Evolutionary conservation across 2,888 invertebrate genomes (phyloP).

Genomic region (Ormyrus rosae): DNA sequence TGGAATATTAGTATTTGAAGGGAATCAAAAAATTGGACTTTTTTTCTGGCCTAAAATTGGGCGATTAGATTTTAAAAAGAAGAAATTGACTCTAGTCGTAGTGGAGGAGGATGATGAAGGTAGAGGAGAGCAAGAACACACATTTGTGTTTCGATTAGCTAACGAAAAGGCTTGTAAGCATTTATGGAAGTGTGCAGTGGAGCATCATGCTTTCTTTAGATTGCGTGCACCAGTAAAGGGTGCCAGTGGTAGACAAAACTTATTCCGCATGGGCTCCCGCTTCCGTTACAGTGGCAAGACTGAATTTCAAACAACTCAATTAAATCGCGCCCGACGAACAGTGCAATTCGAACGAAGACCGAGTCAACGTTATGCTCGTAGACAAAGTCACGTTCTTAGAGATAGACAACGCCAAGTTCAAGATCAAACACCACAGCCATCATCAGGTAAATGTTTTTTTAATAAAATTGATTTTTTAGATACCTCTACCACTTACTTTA

Average conservation of each 20-base stretch:
- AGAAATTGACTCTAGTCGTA: slow-evolving; percentile 96
- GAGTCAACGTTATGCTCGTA: slow-evolving; percentile 95
- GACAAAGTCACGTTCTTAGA: slow-evolving; percentile 91
- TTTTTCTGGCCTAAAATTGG: slow-evolving; percentile 99
- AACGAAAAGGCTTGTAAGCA: slow-evolving; percentile 99
- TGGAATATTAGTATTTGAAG: slow-evolving; percentile 98
- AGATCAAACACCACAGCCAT: slow-evolving; percentile 65
- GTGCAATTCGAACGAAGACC: slow-evolving; percentile 98
- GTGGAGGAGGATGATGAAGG: slow-evolving; percentile 99
- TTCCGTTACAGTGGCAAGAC: slow-evolving; percentile 97
- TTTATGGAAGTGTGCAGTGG: slow-evolving; percentile 99
- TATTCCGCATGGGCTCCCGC: slow-evolving; percentile 98
- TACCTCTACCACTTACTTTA: neutral
- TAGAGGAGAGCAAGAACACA: slow-evolving; percentile 94
- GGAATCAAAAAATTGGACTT: slow-evolving; percentile 95
- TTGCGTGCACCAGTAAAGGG: slow-evolving; percentile 92
- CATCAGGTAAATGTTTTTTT: slow-evolving; percentile 62
- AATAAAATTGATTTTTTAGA: neutral
- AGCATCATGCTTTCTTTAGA: slow-evolving; percentile 99
- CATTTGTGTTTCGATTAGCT: slow-evolving; percentile 96
- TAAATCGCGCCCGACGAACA: slow-evolving; percentile 91
- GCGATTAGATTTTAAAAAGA: slow-evolving; percentile 97
- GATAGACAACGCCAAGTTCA: slow-evolving; percentile 84
- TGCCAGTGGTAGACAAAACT: slow-evolving; percentile 93
- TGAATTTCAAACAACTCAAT: slow-evolving; percentile 97